Evolutionary conservation across 2,888 invertebrate genomes (phyloP).

Genomic region (Choreutis nemorana): DNA sequence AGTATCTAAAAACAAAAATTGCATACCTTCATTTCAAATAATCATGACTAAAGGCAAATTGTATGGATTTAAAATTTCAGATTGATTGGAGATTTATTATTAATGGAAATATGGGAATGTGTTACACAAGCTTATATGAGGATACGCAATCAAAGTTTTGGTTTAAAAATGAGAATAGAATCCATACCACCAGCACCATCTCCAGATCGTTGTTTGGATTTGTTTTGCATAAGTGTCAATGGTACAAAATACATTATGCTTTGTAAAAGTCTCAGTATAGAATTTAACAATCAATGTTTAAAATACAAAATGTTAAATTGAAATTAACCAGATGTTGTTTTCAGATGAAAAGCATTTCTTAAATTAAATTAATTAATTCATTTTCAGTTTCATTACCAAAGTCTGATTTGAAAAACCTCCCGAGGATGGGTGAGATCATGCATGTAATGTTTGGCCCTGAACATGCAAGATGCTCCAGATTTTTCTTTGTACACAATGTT

Average conservation of each 20-base stretch:
- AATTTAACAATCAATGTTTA: too few relatives aligned
- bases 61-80: constrained; percentile 23
- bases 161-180: constrained; percentile 35
- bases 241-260: too few relatives aligned
- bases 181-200: constrained; percentile 34
- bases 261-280: too few relatives aligned
- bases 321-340: too few relatives aligned
- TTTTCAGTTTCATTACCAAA: constrained; percentile 42
- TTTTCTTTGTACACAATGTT: constrained; percentile 47
- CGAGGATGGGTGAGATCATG: constrained; percentile 43
- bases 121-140: constrained; percentile 38
- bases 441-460: constrained; percentile 36
- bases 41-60: not conserved
- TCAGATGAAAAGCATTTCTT: too few relatives aligned
- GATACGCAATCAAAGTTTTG: constrained; percentile 18
- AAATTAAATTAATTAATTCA: too few relatives aligned
- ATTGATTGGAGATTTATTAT: constrained; percentile 62
- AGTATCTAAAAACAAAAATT: too few relatives aligned
- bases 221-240: constrained; percentile 39
- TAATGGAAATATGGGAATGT: constrained; percentile 71
- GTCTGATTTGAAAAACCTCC: constrained; percentile 26
- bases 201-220: constrained; percentile 30
- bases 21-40: too few relatives aligned
- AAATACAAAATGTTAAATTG: too few relatives aligned
- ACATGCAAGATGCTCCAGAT: constrained; percentile 25